A percentile compares a stretch with the other conserved stretches of the same genome.
phyloP scores from a whole-genome alignment of 1,140 invertebrate species.

The Asobara japonica region DNA sequence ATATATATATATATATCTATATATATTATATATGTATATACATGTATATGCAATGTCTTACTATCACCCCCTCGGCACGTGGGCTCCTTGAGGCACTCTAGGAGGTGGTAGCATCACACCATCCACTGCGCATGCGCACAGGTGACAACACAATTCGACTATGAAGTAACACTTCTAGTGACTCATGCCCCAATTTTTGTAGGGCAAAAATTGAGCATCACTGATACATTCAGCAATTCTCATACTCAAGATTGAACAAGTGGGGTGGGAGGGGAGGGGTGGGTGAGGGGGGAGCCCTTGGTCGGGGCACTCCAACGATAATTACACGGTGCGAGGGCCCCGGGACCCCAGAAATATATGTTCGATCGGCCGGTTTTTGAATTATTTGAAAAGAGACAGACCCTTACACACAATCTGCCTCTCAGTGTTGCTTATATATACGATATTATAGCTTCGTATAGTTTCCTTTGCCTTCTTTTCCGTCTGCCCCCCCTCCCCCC shows the following conservation, averaged over 20 bases:
- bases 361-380: constrained; percentile 67
- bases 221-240: constrained; percentile 60
- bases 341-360: constrained; percentile 63
- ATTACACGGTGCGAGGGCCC: constrained; percentile 63
- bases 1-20: too few species aligned
- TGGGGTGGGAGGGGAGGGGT: not conserved
- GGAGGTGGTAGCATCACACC: too few species aligned
- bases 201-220: constrained; percentile 54
- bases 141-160: too few species aligned
- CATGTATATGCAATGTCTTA: too few species aligned
- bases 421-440: constrained; percentile 24
- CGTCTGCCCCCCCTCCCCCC: constrained; percentile 34
- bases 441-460: constrained; percentile 65
- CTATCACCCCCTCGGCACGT: too few species aligned
- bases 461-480: constrained; percentile 49
- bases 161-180: not conserved
- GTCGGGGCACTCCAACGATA: constrained; percentile 61
- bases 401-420: constrained; percentile 36
- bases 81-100: too few species aligned
- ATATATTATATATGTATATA: too few species aligned
- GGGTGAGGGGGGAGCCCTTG: not conserved
- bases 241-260: constrained; percentile 41
- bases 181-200: not conserved
- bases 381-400: constrained; percentile 69
- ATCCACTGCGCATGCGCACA: too few species aligned